Evolutionary conservation across 2,113 vertebrate species (phyloP), one percentile per base, ranked within the genome.

Genomic region (Sphyrna mokarran): DNA sequence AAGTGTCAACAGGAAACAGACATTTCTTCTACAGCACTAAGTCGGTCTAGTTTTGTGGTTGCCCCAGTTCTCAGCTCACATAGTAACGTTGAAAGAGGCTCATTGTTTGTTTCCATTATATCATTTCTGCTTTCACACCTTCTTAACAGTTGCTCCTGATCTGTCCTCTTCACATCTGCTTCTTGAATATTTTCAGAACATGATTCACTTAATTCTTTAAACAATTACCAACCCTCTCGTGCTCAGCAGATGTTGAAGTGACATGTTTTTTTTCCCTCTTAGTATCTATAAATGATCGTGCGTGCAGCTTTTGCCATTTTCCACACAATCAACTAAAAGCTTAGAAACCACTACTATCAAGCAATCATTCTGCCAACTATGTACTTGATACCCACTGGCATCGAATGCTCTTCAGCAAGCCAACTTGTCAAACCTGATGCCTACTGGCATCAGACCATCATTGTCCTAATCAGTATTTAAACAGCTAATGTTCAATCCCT

Each of bases 391-490:
- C 58, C 89, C 89, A 91, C n/a, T 91, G 89, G 61, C 89, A 66
- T 14, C 61, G 37, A 37, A 91, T 66, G 14, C 29, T 66, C 16
- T 66, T 91, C 61, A 37, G 5, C 89, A 37, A 40, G 89, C 89
- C 89, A 91, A 20, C 89, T 63, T 91, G 89, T 66, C 89, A 91
- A 89, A 90, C 89, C 37, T 91, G 89, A 91, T 66, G 33, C 58
- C 16, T 33, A 91, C 61, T 91, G 89, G 89, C 89, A 91, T 20
- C 33, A 91, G 16, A 91, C 58, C 61, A 91, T 10, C 89, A 11
- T 90, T 33, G 63, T 66, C 14, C 89, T 91, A 91, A 91, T 91
- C 89, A 91, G 89, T 91, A 91, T 91, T 91, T 91, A 91, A 91
- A 91, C 89, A 91, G 33, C 33, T 91, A 61, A 91, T 91, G 63